Evolutionary conservation across 2,797 vertebrate species (phyloP).

Genomic region (Clarias fuscus): DNA sequence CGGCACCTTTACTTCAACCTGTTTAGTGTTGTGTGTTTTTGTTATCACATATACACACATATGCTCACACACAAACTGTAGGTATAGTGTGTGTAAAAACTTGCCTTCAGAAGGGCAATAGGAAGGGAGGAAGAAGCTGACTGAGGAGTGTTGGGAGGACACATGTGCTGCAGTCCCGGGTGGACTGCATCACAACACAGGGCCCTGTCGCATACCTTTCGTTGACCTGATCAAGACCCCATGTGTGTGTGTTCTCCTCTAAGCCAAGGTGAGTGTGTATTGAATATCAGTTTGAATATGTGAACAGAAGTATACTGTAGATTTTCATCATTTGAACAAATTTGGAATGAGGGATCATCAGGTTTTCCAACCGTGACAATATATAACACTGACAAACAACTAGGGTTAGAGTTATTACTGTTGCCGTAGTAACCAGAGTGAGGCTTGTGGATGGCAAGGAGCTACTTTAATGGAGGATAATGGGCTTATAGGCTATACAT

Average conservation of each 20-base stretch:
- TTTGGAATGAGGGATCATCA: neutral
- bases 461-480: conserved; percentile 46
- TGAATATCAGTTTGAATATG: neutral
- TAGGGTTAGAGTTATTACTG: conserved; percentile 33
- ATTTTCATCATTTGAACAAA: neutral
- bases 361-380: neutral
- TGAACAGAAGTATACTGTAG: neutral
- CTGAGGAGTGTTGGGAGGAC: conserved; percentile 63
- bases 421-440: conserved; percentile 45
- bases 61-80: conserved; percentile 25
- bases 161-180: conserved; percentile 70
- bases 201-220: conserved; percentile 56
- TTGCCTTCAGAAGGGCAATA: conserved; percentile 55
- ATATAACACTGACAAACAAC: conserved; percentile 9
- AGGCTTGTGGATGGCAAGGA: conserved; percentile 28
- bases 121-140: conserved; percentile 65
- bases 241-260: conserved; percentile 20
- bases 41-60: conserved; percentile 32
- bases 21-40: conserved; percentile 53
- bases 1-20: conserved; percentile 40
- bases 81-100: conserved; percentile 5
- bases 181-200: conserved; percentile 62
- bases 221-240: conserved; percentile 9
- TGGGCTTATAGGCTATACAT: conserved; percentile 31
- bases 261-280: conserved; percentile 49